A percentile compares a stretch with the other conserved stretches of the same genome.
Conservation (phyloP, 2,888 invertebrate species). For the Achlya flavicornis region DNA sequence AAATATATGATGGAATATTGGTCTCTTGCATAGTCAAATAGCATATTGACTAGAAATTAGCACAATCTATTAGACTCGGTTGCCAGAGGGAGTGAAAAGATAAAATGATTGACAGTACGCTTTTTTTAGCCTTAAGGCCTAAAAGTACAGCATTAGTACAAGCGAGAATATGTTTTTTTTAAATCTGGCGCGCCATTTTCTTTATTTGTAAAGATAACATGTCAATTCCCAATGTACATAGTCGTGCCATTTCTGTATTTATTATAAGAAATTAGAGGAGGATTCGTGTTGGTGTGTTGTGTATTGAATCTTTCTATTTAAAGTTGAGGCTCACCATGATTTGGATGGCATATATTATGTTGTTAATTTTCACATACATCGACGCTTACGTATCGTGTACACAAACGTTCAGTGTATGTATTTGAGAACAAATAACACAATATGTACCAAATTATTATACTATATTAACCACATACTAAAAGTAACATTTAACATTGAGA, state of each 20-base stretch:
- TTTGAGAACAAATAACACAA: conserved; percentile 29
- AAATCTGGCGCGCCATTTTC: conserved; percentile 43
- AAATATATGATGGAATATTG: conserved; percentile 12
- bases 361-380: conserved; percentile 19
- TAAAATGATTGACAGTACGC: conserved; percentile 37
- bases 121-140: conserved; percentile 51
- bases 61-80: neutral
- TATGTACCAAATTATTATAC: conserved; percentile 36
- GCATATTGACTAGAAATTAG: neutral
- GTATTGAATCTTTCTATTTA: conserved; percentile 50
- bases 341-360: conserved; percentile 28
- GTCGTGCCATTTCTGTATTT: conserved; percentile 77
- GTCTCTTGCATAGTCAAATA: neutral
- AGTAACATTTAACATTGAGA: conserved; percentile 26
- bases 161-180: conserved; percentile 36
- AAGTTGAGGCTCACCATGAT: conserved; percentile 53
- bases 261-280: conserved; percentile 52
- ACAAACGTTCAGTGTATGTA: conserved; percentile 24
- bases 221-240: conserved; percentile 82
- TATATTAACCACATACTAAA: conserved; percentile 30
- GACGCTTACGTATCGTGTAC: conserved; percentile 18
- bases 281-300: conserved; percentile 62
- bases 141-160: conserved; percentile 41
- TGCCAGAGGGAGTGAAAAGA: neutral
- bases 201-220: conserved; percentile 60